phyloP scores from a whole-genome alignment of 2,888 invertebrate species.

The Andrena haemorrhoa region DNA sequence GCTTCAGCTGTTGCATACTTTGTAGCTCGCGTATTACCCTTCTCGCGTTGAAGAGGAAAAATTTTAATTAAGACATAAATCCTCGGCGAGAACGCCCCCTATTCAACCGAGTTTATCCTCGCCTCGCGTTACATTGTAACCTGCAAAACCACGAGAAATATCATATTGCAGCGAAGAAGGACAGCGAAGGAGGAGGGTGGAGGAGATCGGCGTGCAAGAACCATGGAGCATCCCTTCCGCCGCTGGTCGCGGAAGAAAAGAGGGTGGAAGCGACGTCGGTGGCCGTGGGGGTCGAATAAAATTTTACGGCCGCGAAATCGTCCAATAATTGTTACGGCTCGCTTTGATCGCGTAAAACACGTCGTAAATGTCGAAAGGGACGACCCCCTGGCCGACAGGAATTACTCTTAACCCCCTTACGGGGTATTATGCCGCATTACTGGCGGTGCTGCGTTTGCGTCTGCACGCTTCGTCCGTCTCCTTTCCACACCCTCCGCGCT shows the following conservation, averaged over 20 bases:
- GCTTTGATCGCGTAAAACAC: slow-evolving; percentile 84
- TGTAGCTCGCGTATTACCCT: not conserved
- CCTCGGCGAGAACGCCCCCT: not conserved
- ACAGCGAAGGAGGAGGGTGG: not conserved
- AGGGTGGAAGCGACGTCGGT: slow-evolving; percentile 41
- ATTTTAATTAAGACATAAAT: slow-evolving; percentile 27
- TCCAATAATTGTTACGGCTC: slow-evolving; percentile 84
- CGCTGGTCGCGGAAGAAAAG: slow-evolving; percentile 27
- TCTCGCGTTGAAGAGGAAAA: not conserved
- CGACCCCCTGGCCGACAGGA: slow-evolving; percentile 74
- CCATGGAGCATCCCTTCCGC: slow-evolving; percentile 15
- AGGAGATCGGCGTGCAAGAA: slow-evolving; percentile 1
- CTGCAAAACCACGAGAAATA: slow-evolving; percentile 19
- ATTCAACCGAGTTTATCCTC: slow-evolving; percentile 1
- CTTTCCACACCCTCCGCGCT: not conserved
- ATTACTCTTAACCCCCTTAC: slow-evolving; percentile 77
- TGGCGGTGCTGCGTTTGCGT: slow-evolving; percentile 68
- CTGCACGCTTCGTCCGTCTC: slow-evolving; percentile 28
- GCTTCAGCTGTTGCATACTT: not conserved
- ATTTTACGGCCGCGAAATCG: slow-evolving; percentile 84
- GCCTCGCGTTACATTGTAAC: not conserved
- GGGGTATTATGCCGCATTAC: slow-evolving; percentile 78
- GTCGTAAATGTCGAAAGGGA: slow-evolving; percentile 83
- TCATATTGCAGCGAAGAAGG: slow-evolving; percentile 2
- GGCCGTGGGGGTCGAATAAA: slow-evolving; percentile 78